These are phyloP conservation scores for Tyria jacobaeae DNA, from an alignment of 2,888 invertebrate genomes.

Conservation along the genomic window DNA sequence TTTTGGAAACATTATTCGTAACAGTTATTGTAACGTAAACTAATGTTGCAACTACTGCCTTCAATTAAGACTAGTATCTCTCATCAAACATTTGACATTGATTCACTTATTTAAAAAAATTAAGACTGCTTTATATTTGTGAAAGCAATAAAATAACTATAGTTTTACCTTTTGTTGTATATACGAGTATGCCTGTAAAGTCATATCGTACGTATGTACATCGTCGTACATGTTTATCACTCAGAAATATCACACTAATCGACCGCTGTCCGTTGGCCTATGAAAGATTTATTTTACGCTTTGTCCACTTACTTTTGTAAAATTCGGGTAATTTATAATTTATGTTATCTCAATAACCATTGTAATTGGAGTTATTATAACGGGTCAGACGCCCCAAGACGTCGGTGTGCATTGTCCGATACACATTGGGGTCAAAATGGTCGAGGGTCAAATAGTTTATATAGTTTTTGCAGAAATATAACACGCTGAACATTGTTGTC, in stretches of 20 bases:
- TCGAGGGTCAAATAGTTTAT: conserved; percentile 80
- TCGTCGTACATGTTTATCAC: conserved; percentile 9
- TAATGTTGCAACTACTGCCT: too few species aligned
- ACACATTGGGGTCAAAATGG: conserved; percentile 78
- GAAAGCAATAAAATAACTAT: too few species aligned
- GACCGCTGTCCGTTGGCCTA: conserved; percentile 37
- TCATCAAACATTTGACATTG: too few species aligned
- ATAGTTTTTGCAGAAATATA: conserved; percentile 70
- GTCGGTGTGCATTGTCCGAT: conserved; percentile 64
- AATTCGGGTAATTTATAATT: conserved; percentile 75
- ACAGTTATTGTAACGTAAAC: too few species aligned
- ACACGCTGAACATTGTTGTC: conserved; percentile 68
- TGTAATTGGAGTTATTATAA: conserved; percentile 81
- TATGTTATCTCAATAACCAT: conserved; percentile 80
- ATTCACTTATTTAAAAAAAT: too few species aligned
- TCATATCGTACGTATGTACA: background rate
- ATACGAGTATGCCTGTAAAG: background rate
- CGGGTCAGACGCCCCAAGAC: conserved; percentile 80
- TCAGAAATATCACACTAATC: conserved; percentile 28
- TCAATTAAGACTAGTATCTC: too few species aligned
- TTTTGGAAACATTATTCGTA: too few species aligned
- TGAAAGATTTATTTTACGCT: conserved; percentile 48
- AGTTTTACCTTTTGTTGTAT: background rate
- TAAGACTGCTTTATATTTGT: too few species aligned
- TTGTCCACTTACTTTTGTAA: conserved; percentile 44